A percentile compares a stretch with the other conserved stretches of the same genome.
These are phyloP conservation scores for Drosophila leontia DNA, from an alignment of 1,140 invertebrate genomes.

Conservation along the genomic window DNA sequence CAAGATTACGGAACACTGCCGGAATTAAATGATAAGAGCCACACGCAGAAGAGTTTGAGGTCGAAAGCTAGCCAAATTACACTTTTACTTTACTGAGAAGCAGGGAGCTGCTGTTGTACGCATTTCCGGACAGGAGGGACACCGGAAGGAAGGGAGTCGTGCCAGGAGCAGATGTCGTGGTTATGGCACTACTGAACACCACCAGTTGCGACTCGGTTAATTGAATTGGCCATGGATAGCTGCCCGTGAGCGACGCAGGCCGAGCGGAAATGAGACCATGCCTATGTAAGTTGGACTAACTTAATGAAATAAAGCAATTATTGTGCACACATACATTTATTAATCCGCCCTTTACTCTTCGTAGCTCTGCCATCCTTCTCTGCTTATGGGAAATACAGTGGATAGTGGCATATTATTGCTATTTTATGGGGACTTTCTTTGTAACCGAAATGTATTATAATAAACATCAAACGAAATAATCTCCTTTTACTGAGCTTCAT, in stretches of 20 bases:
- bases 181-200: slow-evolving; percentile 20
- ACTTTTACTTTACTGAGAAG: background rate
- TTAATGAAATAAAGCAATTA: slow-evolving; percentile 83
- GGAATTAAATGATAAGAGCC: background rate
- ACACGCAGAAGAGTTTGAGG: background rate
- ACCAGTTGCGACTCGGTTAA: slow-evolving; percentile 69
- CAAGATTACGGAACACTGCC: background rate
- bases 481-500: no score
- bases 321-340: slow-evolving; percentile 69
- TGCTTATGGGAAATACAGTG: slow-evolving; percentile 5
- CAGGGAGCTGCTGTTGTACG: background rate
- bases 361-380: background rate
- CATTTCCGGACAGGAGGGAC: slow-evolving; percentile 9
- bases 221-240: slow-evolving; percentile 75
- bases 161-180: slow-evolving; percentile 38
- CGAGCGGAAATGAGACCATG: slow-evolving; percentile 22
- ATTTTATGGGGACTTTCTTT: background rate
- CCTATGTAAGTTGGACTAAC: slow-evolving; percentile 53
- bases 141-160: slow-evolving; percentile 27
- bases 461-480: slow-evolving; percentile 1
- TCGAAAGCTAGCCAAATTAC: slow-evolving; percentile 17
- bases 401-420: background rate
- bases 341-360: slow-evolving; percentile 34
- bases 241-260: slow-evolving; percentile 23
- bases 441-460: background rate